Base-by-base conservation (phyloP, 2,888 invertebrate species). In the Lithophane socia region DNA sequence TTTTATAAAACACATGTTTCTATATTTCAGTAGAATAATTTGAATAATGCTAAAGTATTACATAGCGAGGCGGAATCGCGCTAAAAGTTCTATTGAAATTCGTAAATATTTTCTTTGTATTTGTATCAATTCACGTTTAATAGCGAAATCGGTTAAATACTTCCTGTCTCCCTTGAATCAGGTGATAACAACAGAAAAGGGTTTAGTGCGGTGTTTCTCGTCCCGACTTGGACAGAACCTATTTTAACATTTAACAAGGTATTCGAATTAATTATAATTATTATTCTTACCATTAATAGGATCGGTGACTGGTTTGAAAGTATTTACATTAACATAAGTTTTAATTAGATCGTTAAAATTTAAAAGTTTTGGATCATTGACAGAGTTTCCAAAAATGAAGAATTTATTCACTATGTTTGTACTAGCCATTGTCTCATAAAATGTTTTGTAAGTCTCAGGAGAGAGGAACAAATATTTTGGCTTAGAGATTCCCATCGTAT, bases 381-480 rank as follows among this genome's bases (percentile, higher is more conserved):
- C 75, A 10, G 84, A 71, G 42, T 89, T 80, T 5, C 92, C 94
- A 71, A 90, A 94, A 10, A 94, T 71, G 71, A 92, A 87, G 65
- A 90, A 91, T 81, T 90, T 91, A 29, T 87, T 79, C 10, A 93
- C 87, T 21, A 88, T 78, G 10, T 88, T 86, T 42, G 90, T 78
- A 18, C 49, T 84, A 66, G 81, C 87, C 54, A 94, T 87, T 0
- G 82, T 88, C 52, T 90, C 77, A 69, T 90, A 90, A 80, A 91
- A 92, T 1, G 47, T 86, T 24, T 92, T 89, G 65, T 90, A 92
- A 0, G 92, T 88, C 49, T 87, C 86, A 12, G 91, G 90, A 1
- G 95, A 95, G 10, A 94, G 70, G 71, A 95, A 94, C 16, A 94
- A 79, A 63, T 91, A 93, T 76, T 92, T 94, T 5, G 95, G 95